Evolutionary conservation across 92 coral and sea anemone genomes (phyloP).

Genomic region (Actinernus sp.): DNA sequence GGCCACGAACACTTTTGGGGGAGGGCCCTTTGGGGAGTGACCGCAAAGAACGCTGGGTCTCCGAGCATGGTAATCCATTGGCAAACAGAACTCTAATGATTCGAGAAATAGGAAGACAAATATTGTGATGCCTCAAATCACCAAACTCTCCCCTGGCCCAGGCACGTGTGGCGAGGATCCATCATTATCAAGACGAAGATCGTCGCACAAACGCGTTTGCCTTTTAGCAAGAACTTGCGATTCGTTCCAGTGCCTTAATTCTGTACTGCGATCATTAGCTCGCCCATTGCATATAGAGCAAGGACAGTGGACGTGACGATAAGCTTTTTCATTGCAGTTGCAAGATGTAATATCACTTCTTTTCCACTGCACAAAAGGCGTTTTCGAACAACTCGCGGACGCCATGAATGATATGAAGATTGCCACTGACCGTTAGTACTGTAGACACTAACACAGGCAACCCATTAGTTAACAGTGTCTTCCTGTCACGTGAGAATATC

Average conservation of each 20-base stretch:
- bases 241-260: constrained; percentile 67
- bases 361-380: not conserved
- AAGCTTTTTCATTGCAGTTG: constrained; percentile 55
- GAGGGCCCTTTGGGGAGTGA: too few species aligned
- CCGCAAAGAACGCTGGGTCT: too few species aligned
- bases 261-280: constrained; percentile 70
- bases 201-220: not conserved
- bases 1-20: too few species aligned
- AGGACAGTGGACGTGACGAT: constrained; percentile 82
- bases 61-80: too few species aligned
- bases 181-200: not conserved
- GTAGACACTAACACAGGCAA: not conserved
- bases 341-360: constrained; percentile 66
- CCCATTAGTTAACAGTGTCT: not conserved
- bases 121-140: too few species aligned
- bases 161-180: not conserved
- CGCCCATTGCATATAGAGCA: constrained; percentile 65
- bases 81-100: too few species aligned
- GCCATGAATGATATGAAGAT: too few species aligned
- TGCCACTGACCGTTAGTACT: not conserved
- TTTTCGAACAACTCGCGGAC: too few species aligned
- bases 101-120: too few species aligned
- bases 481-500: not conserved
- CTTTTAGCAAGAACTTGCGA: not conserved
- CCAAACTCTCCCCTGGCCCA: not conserved